phyloP scores from a whole-genome alignment of 2,888 invertebrate species.

The Pyrrhosoma nymphula region DNA sequence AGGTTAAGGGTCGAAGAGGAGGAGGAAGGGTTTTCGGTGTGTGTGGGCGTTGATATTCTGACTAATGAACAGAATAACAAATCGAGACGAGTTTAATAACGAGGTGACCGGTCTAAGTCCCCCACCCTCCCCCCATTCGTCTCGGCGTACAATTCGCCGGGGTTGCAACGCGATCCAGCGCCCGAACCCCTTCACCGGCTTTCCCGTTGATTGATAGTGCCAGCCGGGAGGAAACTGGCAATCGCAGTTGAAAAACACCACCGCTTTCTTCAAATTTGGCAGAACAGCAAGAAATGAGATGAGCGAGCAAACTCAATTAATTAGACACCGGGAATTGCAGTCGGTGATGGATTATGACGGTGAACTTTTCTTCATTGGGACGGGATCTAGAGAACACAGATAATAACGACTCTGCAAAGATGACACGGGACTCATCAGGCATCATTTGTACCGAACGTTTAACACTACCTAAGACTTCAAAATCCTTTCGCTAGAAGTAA shows the following conservation, averaged over 20 bases:
- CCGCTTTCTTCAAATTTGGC: conserved; percentile 18
- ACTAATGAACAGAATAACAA: conserved; percentile 62
- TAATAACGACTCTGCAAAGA: neutral
- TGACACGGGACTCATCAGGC: neutral
- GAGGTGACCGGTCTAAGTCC: conserved; percentile 45
- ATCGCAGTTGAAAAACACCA: conserved; percentile 12
- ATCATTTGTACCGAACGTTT: neutral
- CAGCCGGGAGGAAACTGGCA: neutral
- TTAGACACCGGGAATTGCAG: neutral
- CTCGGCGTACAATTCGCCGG: conserved; percentile 34
- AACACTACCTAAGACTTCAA: too few relatives aligned
- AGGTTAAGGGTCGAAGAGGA: conserved; percentile 46
- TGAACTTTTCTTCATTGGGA: neutral
- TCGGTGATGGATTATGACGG: neutral
- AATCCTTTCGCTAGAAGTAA: too few relatives aligned
- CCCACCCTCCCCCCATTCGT: conserved; percentile 38
- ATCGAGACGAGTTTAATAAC: conserved; percentile 64
- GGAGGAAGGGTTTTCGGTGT: neutral
- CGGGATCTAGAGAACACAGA: neutral
- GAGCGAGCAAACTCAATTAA: conserved; percentile 19
- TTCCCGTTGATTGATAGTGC: conserved; percentile 42
- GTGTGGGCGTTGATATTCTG: conserved; percentile 45
- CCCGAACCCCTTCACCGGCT: neutral
- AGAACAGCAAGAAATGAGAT: neutral
- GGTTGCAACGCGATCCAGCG: neutral